phyloP scores from a whole-genome alignment of 2,888 invertebrate species.

The Bedellia somnulentella region DNA sequence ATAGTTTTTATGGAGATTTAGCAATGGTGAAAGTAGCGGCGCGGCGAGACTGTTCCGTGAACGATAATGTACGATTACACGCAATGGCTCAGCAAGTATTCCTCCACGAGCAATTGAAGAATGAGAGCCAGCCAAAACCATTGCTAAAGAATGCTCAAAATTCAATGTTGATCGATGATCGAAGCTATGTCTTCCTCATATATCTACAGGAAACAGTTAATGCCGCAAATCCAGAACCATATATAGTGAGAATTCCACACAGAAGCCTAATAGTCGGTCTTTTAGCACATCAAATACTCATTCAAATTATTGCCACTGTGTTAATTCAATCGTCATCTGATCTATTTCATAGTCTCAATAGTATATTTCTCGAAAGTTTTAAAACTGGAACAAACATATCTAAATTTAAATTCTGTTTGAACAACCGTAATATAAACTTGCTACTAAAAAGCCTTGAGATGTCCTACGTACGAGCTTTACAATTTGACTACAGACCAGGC shows the following conservation, averaged over 20 bases:
- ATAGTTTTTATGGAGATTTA: conserved; percentile 91
- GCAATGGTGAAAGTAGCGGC: conserved; percentile 94
- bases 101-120: conserved; percentile 57
- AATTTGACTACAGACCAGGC: conserved; percentile 89
- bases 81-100: conserved; percentile 89
- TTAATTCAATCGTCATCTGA: conserved; percentile 74
- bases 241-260: conserved; percentile 83
- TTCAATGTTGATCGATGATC: conserved; percentile 70
- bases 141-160: conserved; percentile 39
- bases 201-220: conserved; percentile 76
- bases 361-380: conserved; percentile 58
- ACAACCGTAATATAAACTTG: conserved; percentile 66
- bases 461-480: conserved; percentile 79
- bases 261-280: conserved; percentile 86
- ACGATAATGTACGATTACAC: conserved; percentile 81
- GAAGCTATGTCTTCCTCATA: conserved; percentile 86
- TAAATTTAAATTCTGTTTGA: conserved; percentile 52
- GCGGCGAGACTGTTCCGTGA: conserved; percentile 79
- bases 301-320: conserved; percentile 87
- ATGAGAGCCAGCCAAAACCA: conserved; percentile 30
- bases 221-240: conserved; percentile 73
- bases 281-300: conserved; percentile 87
- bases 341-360: conserved; percentile 64
- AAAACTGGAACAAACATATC: conserved; percentile 43
- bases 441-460: conserved; percentile 78